Evolutionary conservation across 1,140 invertebrate species (phyloP).

Genomic region (Chironomus tepperi): DNA sequence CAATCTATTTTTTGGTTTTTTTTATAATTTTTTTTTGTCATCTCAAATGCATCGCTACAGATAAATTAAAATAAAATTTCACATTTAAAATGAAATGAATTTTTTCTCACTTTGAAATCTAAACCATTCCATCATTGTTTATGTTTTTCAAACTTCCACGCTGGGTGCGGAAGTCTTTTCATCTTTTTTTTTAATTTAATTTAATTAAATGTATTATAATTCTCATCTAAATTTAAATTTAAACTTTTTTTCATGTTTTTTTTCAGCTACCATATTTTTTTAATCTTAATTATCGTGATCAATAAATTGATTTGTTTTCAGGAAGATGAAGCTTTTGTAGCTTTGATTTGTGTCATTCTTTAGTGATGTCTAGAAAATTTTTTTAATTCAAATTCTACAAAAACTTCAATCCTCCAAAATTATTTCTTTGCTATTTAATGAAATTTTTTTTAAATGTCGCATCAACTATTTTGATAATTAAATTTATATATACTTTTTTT

Average conservation of each 20-base stretch:
- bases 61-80: constrained; percentile 15
- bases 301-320: constrained; percentile 5
- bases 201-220: not conserved
- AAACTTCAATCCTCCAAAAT: too few relatives aligned
- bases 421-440: constrained; percentile 16
- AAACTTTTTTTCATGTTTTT: not conserved
- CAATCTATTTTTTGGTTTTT: not conserved
- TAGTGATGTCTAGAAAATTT: too few relatives aligned
- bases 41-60: not conserved
- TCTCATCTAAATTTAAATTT: not conserved
- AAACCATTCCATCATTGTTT: not conserved
- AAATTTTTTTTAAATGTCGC: not conserved
- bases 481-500: not conserved
- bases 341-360: too few relatives aligned
- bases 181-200: not conserved
- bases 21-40: too few relatives aligned
- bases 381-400: too few relatives aligned
- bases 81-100: constrained; percentile 8
- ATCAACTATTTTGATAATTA: not conserved
- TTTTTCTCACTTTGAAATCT: not conserved
- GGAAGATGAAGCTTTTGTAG: not conserved
- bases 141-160: too few relatives aligned
- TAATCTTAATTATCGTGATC: not conserved
- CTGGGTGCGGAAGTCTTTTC: too few relatives aligned
- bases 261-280: constrained; percentile 6